Percentiles rank a stretch among this genome's conserved stretches.
Conservation (phyloP, 2,797 vertebrate species). For the Bucorvus abyssinicus region DNA sequence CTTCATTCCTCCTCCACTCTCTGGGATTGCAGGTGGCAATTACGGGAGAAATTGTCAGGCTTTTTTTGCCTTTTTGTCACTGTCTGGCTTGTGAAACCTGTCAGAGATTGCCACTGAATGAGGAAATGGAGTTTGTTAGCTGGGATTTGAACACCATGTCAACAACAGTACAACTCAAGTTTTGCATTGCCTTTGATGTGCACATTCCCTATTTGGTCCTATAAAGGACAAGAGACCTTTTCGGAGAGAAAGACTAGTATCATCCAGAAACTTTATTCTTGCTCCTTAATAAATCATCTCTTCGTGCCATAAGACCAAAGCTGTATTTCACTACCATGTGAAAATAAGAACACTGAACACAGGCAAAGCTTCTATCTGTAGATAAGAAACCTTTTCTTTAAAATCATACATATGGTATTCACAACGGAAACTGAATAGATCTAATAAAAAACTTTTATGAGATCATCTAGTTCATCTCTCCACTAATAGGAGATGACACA, state of each 20-base stretch:
- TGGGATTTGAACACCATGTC: neutral
- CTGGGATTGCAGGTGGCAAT: conserved; percentile 31
- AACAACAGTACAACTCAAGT: neutral
- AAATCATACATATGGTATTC: neutral
- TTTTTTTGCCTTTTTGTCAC: neutral
- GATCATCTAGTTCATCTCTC: neutral
- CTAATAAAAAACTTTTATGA: neutral
- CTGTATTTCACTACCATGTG: neutral
- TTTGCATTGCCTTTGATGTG: neutral
- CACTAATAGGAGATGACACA: neutral
- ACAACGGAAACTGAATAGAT: neutral
- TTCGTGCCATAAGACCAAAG: neutral
- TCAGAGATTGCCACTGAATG: neutral
- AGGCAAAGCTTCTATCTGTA: neutral
- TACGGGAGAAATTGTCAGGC: neutral
- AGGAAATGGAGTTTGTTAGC: neutral
- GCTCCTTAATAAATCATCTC: neutral
- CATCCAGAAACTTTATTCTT: neutral
- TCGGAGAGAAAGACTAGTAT: neutral
- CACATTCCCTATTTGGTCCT: neutral
- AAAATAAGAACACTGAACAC: neutral
- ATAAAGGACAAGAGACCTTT: neutral
- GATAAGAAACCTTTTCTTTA: neutral
- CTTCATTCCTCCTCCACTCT: neutral
- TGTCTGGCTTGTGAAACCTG: neutral